phyloP scores from a whole-genome alignment of 2,888 invertebrate species.

The Catocala fraxini region DNA sequence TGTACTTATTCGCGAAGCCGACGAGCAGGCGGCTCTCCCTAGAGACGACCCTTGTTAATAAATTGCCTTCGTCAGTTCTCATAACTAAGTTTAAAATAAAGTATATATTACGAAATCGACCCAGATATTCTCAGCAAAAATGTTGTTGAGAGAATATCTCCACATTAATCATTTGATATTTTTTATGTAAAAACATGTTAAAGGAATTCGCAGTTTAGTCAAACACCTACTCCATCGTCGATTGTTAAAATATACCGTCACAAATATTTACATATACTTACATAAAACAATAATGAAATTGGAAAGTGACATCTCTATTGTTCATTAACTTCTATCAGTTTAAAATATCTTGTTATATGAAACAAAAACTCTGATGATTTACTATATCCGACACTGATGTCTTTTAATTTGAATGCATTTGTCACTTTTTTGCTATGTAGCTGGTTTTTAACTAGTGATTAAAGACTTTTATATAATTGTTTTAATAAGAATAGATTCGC shows the following conservation, averaged over 20 bases:
- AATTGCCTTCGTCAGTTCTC: conserved; percentile 62
- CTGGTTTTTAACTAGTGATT: no score
- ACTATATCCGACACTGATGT: not conserved
- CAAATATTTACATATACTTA: not conserved
- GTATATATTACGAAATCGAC: conserved; percentile 42
- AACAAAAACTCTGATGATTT: conserved; percentile 10
- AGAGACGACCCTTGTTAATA: conserved; percentile 58
- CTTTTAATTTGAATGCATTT: no score
- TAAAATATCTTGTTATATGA: conserved; percentile 12
- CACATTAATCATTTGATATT: conserved; percentile 2
- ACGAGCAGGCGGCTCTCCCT: conserved; percentile 50
- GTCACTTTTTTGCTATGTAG: no score
- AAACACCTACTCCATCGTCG: conserved; percentile 17
- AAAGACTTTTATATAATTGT: no score
- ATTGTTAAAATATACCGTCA: conserved; percentile 27
- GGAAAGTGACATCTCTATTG: conserved; percentile 26
- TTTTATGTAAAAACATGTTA: not conserved
- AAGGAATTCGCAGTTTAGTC: conserved; percentile 10
- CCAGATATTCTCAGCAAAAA: conserved; percentile 35
- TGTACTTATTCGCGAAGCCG: conserved; percentile 56
- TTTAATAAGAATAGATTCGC: no score
- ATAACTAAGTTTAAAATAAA: conserved; percentile 53
- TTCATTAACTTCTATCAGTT: conserved; percentile 20
- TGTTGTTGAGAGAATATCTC: not conserved
- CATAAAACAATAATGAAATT: conserved; percentile 33